phyloP scores from a whole-genome alignment of 2,113 vertebrate genomes.

The Syrrhaptes paradoxus region DNA sequence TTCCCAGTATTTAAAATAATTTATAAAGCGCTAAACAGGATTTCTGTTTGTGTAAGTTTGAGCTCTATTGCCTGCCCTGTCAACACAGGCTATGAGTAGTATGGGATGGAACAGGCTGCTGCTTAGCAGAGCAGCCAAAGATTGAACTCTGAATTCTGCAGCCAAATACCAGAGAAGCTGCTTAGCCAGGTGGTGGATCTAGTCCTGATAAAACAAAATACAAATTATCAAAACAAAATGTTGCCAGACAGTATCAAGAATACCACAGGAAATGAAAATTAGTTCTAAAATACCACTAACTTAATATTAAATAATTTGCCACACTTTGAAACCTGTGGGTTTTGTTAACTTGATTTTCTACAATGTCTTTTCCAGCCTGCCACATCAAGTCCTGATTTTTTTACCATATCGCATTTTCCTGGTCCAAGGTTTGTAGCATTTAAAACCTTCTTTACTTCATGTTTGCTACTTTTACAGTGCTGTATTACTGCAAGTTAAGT shows the following conservation, averaged over 20 bases:
- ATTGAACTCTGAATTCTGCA: background rate
- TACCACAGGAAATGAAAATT: background rate
- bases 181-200: background rate
- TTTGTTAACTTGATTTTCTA: background rate
- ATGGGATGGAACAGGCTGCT: background rate
- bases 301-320: background rate
- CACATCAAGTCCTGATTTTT: background rate
- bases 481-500: background rate
- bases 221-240: background rate
- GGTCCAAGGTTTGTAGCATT: conserved; percentile 50
- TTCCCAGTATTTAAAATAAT: background rate
- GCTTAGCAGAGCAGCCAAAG: background rate
- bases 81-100: background rate
- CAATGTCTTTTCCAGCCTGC: background rate
- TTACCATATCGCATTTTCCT: conserved; percentile 26
- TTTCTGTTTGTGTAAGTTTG: background rate
- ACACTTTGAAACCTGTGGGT: background rate
- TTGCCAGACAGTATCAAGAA: background rate
- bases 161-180: background rate
- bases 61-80: background rate
- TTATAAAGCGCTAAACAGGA: background rate
- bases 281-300: background rate
- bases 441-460: background rate
- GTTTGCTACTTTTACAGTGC: background rate
- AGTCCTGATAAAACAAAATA: background rate